A percentile compares a stretch with the other conserved stretches of the same genome.
Conservation (phyloP, 2,797 vertebrate genomes). For the Bradypodion pumilum region DNA sequence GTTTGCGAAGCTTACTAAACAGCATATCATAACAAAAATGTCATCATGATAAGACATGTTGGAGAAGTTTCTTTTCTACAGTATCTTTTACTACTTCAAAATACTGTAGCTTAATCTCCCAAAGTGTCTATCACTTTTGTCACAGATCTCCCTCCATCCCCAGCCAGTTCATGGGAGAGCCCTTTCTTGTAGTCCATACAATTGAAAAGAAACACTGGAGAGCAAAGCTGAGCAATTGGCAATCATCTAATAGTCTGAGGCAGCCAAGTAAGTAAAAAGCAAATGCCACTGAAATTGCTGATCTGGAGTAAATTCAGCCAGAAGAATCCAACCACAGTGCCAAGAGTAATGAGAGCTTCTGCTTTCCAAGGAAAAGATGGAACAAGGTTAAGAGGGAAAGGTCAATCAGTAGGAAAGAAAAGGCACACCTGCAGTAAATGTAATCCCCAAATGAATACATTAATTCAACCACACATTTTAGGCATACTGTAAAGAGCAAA, state of each 20-base stretch:
- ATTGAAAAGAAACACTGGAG: slow-evolving; percentile 57
- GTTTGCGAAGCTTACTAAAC: too few species aligned
- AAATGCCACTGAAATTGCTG: slow-evolving; percentile 59
- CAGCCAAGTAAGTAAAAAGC: slow-evolving; percentile 55
- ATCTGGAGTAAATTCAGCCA: slow-evolving; percentile 56
- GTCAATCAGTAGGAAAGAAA: neutral
- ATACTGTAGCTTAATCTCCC: neutral
- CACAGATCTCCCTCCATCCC: slow-evolving; percentile 29
- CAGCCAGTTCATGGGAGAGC: slow-evolving; percentile 45
- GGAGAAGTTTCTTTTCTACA: slow-evolving; percentile 19
- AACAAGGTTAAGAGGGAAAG: slow-evolving; percentile 39
- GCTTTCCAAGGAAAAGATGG: slow-evolving; percentile 16
- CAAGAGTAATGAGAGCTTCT: slow-evolving; percentile 50
- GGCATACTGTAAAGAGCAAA: too few species aligned
- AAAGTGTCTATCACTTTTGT: slow-evolving; percentile 21
- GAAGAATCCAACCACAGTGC: slow-evolving; percentile 42
- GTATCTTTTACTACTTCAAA: slow-evolving; percentile 18
- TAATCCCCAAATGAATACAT: neutral
- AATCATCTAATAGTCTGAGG: slow-evolving; percentile 55
- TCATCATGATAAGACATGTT: too few species aligned
- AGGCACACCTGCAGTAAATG: neutral
- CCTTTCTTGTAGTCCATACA: slow-evolving; percentile 53
- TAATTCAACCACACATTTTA: neutral
- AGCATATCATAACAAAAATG: too few species aligned
- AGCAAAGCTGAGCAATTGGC: slow-evolving; percentile 53